Evolutionary conservation across 2,888 invertebrate species (phyloP), one percentile per base, ranked within the genome.

Genomic region (Lucinisca nassula): DNA sequence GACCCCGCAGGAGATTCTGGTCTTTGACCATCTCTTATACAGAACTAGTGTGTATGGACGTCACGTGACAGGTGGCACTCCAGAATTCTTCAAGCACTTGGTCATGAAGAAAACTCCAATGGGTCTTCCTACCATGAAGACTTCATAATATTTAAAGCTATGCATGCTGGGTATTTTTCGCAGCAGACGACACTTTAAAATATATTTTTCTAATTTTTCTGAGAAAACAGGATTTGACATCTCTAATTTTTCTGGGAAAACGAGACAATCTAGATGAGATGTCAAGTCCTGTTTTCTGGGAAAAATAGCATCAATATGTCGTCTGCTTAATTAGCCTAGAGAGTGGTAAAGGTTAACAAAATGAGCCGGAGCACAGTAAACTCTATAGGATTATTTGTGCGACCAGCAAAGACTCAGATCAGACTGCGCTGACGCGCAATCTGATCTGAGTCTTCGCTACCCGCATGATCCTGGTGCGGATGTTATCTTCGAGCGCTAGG

Each of bases 51-150:
- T 80, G 1, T 80, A 45, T 17, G 74, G 80, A 12, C 77, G 55
- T 8, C 27, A 72, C 49, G 70, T 74, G 32, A 40, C 58, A 32
- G 78, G 72, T 30, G 35, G 37, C 30, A 78, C 55, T 58, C 45
- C 61, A 78, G 40, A 84, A 38, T 79, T 90, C 24, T 86, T 82
- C 51, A 84, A 82, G 37, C 67, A 86, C 51, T 45, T 73, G 30
- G 73, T 72, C 35, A 58, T 87, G 37, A 84, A 86, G 72, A 84
- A 87, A 75, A 40, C 87, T 4, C 89, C 89, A n/a, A 89, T 85
- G 58, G 89, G 89, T 1, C 82, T 89, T 32, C 89, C 86, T 24
- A 89, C 89, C 0, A 76, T 89, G 49, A 82, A 76, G 35, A 84
- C 79, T 14, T 27, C 10, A 45, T 76, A 38, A 37, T 37, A 72